Evolutionary conservation across 2,113 vertebrate species (phyloP).

Genomic region (Tyto alba): DNA sequence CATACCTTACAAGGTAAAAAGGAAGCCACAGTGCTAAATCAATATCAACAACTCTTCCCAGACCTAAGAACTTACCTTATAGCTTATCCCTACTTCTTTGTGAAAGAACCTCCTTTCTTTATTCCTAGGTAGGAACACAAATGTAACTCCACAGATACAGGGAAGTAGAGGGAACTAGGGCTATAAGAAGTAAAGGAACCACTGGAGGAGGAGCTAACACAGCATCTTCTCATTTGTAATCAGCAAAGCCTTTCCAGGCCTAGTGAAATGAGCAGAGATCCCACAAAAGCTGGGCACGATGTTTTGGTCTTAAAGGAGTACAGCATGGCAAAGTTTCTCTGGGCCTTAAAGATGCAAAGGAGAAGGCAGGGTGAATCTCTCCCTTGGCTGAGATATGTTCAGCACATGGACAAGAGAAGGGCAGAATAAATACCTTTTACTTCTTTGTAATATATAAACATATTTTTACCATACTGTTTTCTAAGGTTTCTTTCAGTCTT

Average conservation of each 20-base stretch:
- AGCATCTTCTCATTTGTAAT: slow-evolving; percentile 11
- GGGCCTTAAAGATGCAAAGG: neutral
- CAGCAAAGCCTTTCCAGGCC: neutral
- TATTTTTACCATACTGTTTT: neutral
- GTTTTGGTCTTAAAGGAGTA: neutral
- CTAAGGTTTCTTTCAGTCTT: neutral
- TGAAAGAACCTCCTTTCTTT: rapidly evolving
- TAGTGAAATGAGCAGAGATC: neutral
- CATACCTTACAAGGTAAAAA: neutral
- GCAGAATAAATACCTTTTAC: neutral
- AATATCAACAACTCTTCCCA: neutral
- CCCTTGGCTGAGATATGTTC: neutral
- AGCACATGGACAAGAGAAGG: neutral
- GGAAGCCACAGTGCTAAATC: rapidly evolving
- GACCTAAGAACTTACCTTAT: neutral
- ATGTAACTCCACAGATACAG: rapidly evolving
- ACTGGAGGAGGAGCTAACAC: slow-evolving; percentile 13
- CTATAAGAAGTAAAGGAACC: neutral
- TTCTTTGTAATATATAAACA: neutral
- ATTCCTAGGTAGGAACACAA: rapidly evolving
- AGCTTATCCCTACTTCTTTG: rapidly evolving
- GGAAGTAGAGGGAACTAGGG: rapidly evolving
- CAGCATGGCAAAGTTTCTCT: neutral
- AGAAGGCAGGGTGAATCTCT: neutral
- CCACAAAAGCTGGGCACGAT: neutral